Base-by-base conservation (phyloP, 2,888 invertebrate genomes). In the Hirtodrosophila confusa region DNA sequence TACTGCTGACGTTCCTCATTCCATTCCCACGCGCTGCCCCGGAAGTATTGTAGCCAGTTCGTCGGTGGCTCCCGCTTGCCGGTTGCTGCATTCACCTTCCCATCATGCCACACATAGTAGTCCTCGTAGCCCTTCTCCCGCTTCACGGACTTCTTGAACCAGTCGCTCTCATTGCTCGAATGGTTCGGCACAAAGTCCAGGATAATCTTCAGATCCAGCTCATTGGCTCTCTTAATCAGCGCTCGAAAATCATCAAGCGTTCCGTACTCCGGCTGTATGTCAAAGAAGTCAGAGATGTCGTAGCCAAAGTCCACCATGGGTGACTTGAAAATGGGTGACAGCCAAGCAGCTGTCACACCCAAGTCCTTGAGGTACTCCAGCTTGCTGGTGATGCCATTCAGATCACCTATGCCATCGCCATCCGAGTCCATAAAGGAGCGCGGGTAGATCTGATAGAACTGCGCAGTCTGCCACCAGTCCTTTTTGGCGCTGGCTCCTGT, bases 221-320 rank as follows among this genome's bases (percentile, higher is more conserved):
- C 88, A 48, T 94, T 94, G 0, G 95, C 94, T 67, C 90, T 92
- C 0, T 72, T 75, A 0, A 95, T 87, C 9, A 96, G 89, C 0
- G 92, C 89, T 2, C 93, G 92, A 49, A 97, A 95, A 90, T 97
- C 96, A 0, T 92, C 92, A 90, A 96, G 92, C 0, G 93, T 95
- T 0, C 97, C 97, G 88, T 95, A 97, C 53, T 93, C 93, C 0
- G 94, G 90, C 75, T 97, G 95, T 29, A 97, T 94, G 17, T 93
- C 93, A 54, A 92, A 94, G 90, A 95, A 97, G 91, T 97, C 93
- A 27, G 95, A 94, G 77, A 97, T 95, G 88, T 98, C 97, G 80
- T 97, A 97, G 0, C 97, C 97, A 89, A 96, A 95, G 91, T 98
- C 97, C 0, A 94, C 93, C 95, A 96, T 95, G 0, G 97, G 97